Base-by-base conservation (phyloP, 1,140 invertebrate genomes). In the Asobara japonica region DNA sequence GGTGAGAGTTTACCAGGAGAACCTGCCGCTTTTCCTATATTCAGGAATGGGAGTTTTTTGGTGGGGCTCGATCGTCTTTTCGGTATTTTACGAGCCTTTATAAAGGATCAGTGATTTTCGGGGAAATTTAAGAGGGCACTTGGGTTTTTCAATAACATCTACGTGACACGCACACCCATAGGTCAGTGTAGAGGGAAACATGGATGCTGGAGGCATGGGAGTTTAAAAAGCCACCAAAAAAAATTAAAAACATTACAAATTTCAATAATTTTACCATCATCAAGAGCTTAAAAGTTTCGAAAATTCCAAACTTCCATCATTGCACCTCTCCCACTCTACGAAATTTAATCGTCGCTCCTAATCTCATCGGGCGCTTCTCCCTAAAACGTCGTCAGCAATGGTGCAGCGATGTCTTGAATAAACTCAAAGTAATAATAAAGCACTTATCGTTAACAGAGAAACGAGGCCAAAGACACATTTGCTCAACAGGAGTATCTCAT, bases 401-500 rank as follows among this genome's bases (percentile, higher is more conserved):
- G 41, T n/a, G n/a, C 20, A 56, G 2, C n/a, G 2, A 27, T 56
- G 22, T 27, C 22, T 25, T 3, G 22, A 56, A 56, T 22, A 56
- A 56, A 56, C 22, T 10, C 8, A 22, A 56, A 18, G 11, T 22
- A 56, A 56, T 56, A 56, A 56, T 25, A 20, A 56, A 25, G 51
- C 51, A 56, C 51, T 56, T 56, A 25, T 56, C 51, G 51, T 56
- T 56, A 27, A 56, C 6, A 56, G 22, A 10, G 11, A 45, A 56
- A 56, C 51, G 51, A 56, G 51, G 22, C 22, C 51, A 56, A 56
- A 45, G 41, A 45, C 13, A 56, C 51, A 56, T 56, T 56, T 56
- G 51, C 51, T 56, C 51, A 56, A 56, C 25, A 27, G 51, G 22
- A 56, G 22, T 6, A 13, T 25, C 18, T 11, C 22, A 22, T 18